Evolutionary conservation across 2,797 vertebrate species (phyloP).

Genomic region (Nannoperca australis): DNA sequence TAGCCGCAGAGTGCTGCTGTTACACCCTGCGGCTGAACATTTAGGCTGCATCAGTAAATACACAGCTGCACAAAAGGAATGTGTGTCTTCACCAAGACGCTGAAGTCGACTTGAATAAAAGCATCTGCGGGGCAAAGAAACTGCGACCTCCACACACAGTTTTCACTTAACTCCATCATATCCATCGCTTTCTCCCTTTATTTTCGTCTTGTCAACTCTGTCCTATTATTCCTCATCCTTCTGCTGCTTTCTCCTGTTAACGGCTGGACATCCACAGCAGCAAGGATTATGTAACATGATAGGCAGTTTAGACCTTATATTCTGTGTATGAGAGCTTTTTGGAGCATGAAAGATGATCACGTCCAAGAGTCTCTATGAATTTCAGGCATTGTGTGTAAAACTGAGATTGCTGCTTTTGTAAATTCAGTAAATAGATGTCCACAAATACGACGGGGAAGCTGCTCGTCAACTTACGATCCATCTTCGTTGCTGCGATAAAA

Average conservation of each 20-base stretch:
- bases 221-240: conserved; percentile 54
- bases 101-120: conserved; percentile 71
- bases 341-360: conserved; percentile 64
- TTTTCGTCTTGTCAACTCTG: conserved; percentile 46
- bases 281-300: conserved; percentile 59
- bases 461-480: conserved; percentile 88
- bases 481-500: conserved; percentile 95
- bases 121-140: conserved; percentile 66
- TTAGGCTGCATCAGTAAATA: conserved; percentile 76
- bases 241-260: conserved; percentile 28
- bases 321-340: conserved; percentile 52
- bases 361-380: conserved; percentile 21
- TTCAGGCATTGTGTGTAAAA: conserved; percentile 22
- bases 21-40: conserved; percentile 63
- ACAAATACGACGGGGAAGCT: not conserved
- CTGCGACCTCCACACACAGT: conserved; percentile 43
- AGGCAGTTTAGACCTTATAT: conserved; percentile 43
- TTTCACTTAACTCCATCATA: conserved; percentile 63
- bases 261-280: conserved; percentile 30
- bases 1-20: conserved; percentile 41
- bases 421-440: conserved; percentile 11
- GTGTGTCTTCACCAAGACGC: conserved; percentile 59
- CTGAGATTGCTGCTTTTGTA: conserved; percentile 9
- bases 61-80: conserved; percentile 70
- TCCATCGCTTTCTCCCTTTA: conserved; percentile 30